Conservation (phyloP, 2,113 vertebrate genomes). For the Lamprologus tigripictilis region DNA sequence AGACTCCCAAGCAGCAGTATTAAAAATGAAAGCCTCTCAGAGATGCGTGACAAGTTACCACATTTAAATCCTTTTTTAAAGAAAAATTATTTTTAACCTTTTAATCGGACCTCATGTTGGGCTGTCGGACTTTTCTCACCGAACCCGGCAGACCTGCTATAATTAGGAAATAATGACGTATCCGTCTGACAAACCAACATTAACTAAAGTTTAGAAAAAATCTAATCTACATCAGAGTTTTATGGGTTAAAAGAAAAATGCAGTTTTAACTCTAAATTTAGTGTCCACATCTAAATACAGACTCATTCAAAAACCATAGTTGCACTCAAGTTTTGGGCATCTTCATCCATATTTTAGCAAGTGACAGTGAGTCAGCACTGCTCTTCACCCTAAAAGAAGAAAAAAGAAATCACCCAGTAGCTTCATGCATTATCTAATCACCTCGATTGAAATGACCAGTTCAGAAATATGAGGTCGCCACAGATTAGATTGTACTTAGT, state of each 20-base stretch:
- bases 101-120: not conserved
- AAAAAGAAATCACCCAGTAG: not conserved
- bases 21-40: not conserved
- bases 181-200: not conserved
- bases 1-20: not conserved
- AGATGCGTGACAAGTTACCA: not conserved
- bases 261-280: not conserved
- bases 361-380: not conserved
- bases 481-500: conserved; percentile 5
- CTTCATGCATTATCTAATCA: conserved; percentile 3
- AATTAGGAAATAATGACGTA: not conserved
- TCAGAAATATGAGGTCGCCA: not conserved
- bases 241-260: not conserved
- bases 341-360: not conserved
- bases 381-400: not conserved
- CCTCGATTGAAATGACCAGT: conserved; percentile 1
- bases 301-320: not conserved
- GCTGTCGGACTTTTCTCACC: not conserved
- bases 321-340: not conserved
- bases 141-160: not conserved
- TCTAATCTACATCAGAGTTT: not conserved
- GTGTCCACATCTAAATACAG: not conserved
- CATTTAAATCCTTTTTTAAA: not conserved
- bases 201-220: not conserved
- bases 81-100: not conserved